These are phyloP conservation scores for Poeciliopsis retropinna DNA, from an alignment of 2,113 vertebrate genomes.

Conservation along the genomic window DNA sequence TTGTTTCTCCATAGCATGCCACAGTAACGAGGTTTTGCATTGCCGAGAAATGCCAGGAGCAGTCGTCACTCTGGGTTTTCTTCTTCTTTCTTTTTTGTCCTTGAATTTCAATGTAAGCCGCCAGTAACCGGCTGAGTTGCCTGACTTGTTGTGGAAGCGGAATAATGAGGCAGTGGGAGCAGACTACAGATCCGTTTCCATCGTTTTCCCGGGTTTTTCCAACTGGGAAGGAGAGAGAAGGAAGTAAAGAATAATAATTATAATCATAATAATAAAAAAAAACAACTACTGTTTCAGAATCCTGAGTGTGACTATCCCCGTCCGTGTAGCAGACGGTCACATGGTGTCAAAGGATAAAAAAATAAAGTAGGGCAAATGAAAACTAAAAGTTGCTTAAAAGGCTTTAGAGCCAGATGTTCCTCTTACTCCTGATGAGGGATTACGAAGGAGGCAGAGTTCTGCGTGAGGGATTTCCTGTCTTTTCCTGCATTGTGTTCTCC, in stretches of 20 bases:
- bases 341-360: constrained; percentile 73
- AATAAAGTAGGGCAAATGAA: constrained; percentile 82
- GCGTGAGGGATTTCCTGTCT: constrained; percentile 45
- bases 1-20: constrained; percentile 4
- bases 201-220: constrained; percentile 22
- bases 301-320: constrained; percentile 43
- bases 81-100: background rate
- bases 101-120: constrained; percentile 23
- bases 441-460: constrained; percentile 69
- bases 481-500: constrained; percentile 13
- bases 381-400: constrained; percentile 78
- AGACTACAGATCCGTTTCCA: constrained; percentile 44
- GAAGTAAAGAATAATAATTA: background rate
- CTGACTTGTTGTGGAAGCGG: constrained; percentile 25
- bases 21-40: constrained; percentile 10
- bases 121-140: constrained; percentile 45
- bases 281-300: constrained; percentile 42
- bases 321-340: constrained; percentile 51
- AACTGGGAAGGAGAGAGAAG: too few species aligned
- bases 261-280: too few species aligned
- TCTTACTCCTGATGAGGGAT: constrained; percentile 75
- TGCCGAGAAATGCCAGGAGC: constrained; percentile 37
- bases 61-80: constrained; percentile 27
- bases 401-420: constrained; percentile 79
- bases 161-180: constrained; percentile 56